Evolutionary conservation across 2,888 invertebrate species (phyloP).

Genomic region (Eupeodes latifasciatus): DNA sequence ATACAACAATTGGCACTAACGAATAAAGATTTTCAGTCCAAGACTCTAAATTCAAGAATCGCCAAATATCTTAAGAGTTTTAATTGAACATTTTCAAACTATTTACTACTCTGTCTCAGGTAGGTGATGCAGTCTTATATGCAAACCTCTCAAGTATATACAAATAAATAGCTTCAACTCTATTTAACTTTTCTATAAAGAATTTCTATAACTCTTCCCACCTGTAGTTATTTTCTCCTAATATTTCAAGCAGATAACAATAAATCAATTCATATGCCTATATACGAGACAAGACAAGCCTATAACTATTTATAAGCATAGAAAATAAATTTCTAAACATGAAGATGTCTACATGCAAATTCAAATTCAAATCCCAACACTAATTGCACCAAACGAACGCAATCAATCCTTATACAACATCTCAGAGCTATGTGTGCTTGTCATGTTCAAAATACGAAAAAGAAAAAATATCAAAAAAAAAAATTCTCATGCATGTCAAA

Average conservation of each 20-base stretch:
- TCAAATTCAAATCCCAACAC: conserved; percentile 35
- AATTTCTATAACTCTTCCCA: not conserved
- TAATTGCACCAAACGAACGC: conserved; percentile 37
- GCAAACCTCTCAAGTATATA: too few species aligned
- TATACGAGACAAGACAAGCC: too few species aligned
- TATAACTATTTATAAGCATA: not conserved
- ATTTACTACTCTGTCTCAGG: too few species aligned
- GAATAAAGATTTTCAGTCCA: too few species aligned
- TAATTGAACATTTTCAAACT: too few species aligned
- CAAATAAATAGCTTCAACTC: too few species aligned
- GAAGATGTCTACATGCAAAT: conserved; percentile 44
- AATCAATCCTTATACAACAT: conserved; percentile 35
- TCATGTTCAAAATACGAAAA: not conserved
- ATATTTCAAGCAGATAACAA: conserved; percentile 44
- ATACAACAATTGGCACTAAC: too few species aligned
- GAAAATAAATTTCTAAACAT: not conserved
- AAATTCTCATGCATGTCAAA: conserved; percentile 34
- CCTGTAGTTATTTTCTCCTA: not conserved
- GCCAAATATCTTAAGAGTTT: too few species aligned
- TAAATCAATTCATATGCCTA: not conserved
- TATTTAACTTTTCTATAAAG: too few species aligned
- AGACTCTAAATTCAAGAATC: too few species aligned
- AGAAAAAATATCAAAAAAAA: not conserved
- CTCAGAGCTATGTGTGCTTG: conserved; percentile 9
- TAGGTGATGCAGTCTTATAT: too few species aligned